These are phyloP conservation scores for Eupithecia exiguata DNA, from an alignment of 2,888 invertebrate species.

Conservation along the genomic window DNA sequence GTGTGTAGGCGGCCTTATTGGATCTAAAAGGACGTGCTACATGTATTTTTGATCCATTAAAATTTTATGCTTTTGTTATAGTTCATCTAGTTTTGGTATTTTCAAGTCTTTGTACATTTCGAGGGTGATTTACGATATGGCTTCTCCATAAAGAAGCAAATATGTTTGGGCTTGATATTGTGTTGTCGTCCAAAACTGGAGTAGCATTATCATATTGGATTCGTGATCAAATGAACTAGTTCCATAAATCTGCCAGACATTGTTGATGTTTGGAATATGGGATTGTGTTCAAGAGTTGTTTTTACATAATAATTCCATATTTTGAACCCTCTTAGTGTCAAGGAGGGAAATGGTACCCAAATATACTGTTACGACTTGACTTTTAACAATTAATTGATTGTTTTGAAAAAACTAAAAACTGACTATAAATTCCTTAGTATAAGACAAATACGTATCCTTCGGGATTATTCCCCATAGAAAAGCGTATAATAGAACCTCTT, in stretches of 20 bases:
- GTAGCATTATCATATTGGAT: conserved; percentile 29
- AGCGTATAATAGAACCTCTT: too few species aligned
- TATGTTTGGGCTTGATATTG: conserved; percentile 25
- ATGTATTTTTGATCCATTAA: conserved; percentile 53
- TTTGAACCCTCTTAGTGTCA: neutral
- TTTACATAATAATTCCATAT: conserved; percentile 20
- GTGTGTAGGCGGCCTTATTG: conserved; percentile 35
- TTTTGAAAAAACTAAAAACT: too few species aligned
- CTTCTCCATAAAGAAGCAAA: conserved; percentile 24
- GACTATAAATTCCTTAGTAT: too few species aligned
- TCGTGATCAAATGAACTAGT: conserved; percentile 25
- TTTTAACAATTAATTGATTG: neutral
- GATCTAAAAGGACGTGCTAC: conserved; percentile 60
- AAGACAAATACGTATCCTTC: too few species aligned
- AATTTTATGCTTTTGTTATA: conserved; percentile 65
- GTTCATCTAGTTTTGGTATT: conserved; percentile 44
- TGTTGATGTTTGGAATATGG: conserved; percentile 21
- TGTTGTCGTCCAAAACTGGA: conserved; percentile 24
- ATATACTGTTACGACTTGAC: neutral
- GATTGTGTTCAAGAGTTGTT: conserved; percentile 15
- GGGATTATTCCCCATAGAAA: too few species aligned
- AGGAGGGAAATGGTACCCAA: neutral
- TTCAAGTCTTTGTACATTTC: conserved; percentile 30
- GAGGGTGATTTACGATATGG: conserved; percentile 30
- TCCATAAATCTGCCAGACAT: conserved; percentile 28